Base-by-base conservation (phyloP, 2,797 vertebrate species). In the Pristis pectinata region DNA sequence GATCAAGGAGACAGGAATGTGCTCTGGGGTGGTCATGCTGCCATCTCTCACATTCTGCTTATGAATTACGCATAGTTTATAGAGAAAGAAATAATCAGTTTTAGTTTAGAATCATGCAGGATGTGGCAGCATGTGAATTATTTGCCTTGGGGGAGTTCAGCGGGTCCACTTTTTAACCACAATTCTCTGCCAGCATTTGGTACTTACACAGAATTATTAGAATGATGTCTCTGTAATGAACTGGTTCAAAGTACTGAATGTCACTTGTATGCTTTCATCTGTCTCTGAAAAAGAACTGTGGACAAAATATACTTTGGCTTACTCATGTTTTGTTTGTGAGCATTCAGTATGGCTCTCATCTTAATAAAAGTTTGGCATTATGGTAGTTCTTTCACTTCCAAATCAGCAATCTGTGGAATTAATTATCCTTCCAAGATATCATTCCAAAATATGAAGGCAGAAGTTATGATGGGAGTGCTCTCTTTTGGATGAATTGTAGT, bases 51-150 rank as follows among this genome's bases (percentile, higher is more conserved):
- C 67, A 76, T 76, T 94, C 27, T 94, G 70, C 30, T 76, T 94
- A 76, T 76, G 13, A 56, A 61, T 61, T 89, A 41, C 27, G n/a
- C 37, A 74, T 27, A 53, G 30, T 74, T 93, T 30, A 74, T 89
- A 7, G 87, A 41, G 87, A 67, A 94, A 56, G 24, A 74, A 74
- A 56, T 76, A 53, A 53, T 76, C 92, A 53, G 27, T 94, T 76
- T n/a, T 94, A 56, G 70, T 53, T 70, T 76, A 76, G 70, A 76
- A 94, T 94, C 59, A 74, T 76, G 70, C 87, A 91, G 87, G 87
- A 91, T 94, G 70, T 94, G 70, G 70, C 30, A 76, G 72, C 67
- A 76, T 56, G 37, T 15, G 44, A 76, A 76, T 19, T 74, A 74
- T 49, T 72, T 94, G 92, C 92, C 70, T 76, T 72, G 41, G 70